These are phyloP conservation scores for Lynx canadensis DNA, from an alignment of 2,113 vertebrate species.

Conservation along the genomic window DNA sequence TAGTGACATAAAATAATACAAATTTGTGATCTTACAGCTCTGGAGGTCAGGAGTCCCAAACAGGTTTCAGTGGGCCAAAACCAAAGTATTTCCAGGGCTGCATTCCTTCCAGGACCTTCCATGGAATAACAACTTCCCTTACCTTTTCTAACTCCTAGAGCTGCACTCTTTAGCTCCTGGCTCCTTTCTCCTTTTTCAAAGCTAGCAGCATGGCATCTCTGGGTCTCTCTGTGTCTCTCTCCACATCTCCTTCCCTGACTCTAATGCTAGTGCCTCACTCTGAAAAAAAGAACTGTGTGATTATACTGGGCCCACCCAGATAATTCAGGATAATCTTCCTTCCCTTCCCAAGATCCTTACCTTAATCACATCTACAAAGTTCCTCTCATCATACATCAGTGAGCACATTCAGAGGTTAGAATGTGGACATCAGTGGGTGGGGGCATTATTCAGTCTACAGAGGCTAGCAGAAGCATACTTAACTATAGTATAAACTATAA, in stretches of 20 bases:
- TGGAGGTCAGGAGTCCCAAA: background rate
- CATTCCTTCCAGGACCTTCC: background rate
- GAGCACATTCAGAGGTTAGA: background rate
- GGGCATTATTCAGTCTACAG: background rate
- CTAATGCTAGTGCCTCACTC: background rate
- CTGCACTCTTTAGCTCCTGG: background rate
- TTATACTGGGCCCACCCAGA: background rate
- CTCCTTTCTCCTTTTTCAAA: background rate
- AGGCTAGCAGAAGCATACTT: background rate
- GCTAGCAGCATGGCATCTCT: background rate
- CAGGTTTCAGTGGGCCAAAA: background rate
- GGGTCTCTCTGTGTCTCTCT: background rate
- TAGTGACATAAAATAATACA: background rate
- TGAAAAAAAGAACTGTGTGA: background rate
- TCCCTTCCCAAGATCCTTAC: background rate
- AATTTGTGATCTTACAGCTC: background rate
- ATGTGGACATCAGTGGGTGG: fast-evolving
- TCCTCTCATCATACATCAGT: background rate
- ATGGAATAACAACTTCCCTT: background rate
- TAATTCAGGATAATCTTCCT: background rate
- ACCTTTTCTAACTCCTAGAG: background rate
- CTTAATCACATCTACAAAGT: background rate
- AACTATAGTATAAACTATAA: background rate
- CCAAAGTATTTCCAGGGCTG: background rate
- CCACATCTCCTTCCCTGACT: background rate